Evolutionary conservation across 2,888 invertebrate species (phyloP), one percentile per base, ranked within the genome.

Genomic region (Chaetogeoica ovagalla): DNA sequence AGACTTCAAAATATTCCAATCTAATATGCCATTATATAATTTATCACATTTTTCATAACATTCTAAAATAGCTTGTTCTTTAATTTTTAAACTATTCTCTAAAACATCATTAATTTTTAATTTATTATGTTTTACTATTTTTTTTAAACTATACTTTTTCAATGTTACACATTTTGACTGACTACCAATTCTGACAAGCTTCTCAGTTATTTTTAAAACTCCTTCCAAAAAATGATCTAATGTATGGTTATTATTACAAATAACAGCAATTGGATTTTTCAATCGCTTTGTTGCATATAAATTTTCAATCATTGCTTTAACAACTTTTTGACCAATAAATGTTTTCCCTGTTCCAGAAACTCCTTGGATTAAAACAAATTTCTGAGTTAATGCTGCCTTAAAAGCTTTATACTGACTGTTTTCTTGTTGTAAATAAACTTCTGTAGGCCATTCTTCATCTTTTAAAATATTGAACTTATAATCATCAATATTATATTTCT

Each of bases 311-410:
- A 95, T 85, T 0, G 90, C 69, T 79, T 90, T 88, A 0, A 92
- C 90, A 39, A 96, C 90, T 88, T 92, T 91, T 57, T 93, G 87
- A 0, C 94, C 94, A 82, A 95, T 86, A 85, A 89, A 92, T 0
- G 95, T 94, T 88, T 95, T 95, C 0, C 95, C 95, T 0, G 94
- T 94, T 2, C 95, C 95, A 0, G 95, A 95, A 0, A 94, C 94
- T 0, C 95, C 95, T 88, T 94, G 94, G 82, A 95, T 93, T 0
- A 94, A 89, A 0, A 90, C 90, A 83, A 94, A 90, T 86, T 94
- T 91, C 84, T 89, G 88, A 0, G 90, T 91, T 5, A 95, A 84
- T 0, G 93, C 92, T 59, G 90, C 88, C 83, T 89, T 88, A 84
- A 90, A 90, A 0, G 95, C 94, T 57, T 86, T 85, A 82, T 88